Evolutionary conservation across 2,113 vertebrate genomes (phyloP).

Genomic region (Ginglymostoma cirratum): DNA sequence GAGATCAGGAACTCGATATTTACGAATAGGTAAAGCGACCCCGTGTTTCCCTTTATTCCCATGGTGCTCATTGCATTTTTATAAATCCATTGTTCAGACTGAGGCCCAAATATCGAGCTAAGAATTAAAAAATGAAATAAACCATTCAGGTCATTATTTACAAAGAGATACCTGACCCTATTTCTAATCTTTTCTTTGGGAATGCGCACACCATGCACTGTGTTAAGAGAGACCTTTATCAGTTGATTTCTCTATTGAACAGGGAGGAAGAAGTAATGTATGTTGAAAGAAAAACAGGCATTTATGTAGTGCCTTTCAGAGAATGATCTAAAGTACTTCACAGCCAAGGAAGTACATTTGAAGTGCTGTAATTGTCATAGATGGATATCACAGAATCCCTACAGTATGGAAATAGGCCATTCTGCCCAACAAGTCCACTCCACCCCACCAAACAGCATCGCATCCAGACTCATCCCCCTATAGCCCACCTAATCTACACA

Average conservation of each 20-base stretch:
- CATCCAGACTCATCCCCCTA: too few relatives aligned
- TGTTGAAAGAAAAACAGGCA: neutral
- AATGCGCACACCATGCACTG: neutral
- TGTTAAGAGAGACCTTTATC: neutral
- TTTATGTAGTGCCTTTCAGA: neutral
- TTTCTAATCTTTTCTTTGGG: neutral
- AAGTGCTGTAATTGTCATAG: neutral
- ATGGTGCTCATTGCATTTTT: neutral
- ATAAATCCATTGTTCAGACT: neutral
- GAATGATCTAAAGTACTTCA: neutral
- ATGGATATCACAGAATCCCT: neutral
- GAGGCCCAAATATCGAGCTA: neutral
- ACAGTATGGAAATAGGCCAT: too few relatives aligned
- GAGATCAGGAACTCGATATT: neutral
- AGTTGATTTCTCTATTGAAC: neutral
- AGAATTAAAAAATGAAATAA: neutral
- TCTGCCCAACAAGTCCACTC: too few relatives aligned
- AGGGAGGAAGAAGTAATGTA: neutral
- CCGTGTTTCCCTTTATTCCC: neutral
- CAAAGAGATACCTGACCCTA: neutral
- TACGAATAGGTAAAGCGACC: neutral
- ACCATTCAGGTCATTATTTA: neutral
- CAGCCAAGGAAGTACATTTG: too few relatives aligned
- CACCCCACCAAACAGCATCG: too few relatives aligned
- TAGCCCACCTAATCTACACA: too few relatives aligned